phyloP scores from a whole-genome alignment of 2,888 invertebrate genomes.

The Ophion obscuratus region DNA sequence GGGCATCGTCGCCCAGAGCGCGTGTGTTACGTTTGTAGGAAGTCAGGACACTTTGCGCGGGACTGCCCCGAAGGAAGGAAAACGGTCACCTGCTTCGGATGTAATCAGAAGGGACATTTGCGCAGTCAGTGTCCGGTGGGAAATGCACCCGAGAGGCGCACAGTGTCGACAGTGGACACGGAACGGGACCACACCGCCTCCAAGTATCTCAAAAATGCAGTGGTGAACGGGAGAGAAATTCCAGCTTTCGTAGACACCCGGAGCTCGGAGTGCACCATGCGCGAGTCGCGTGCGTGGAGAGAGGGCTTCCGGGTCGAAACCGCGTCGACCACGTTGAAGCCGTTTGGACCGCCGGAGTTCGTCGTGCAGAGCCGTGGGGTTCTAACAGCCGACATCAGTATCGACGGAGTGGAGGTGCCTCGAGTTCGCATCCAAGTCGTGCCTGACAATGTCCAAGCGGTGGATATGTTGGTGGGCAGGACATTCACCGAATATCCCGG shows the following conservation, averaged over 20 bases:
- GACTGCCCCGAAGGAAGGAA: neutral
- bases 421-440: neutral
- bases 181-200: neutral
- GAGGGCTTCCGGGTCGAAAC: neutral
- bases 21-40: conserved; percentile 17
- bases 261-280: conserved; percentile 38
- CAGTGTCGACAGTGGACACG: neutral
- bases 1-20: too few species aligned
- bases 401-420: too few species aligned
- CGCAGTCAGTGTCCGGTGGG: neutral
- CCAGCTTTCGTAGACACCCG: conserved; percentile 16
- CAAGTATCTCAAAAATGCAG: neutral
- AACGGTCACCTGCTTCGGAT: too few species aligned
- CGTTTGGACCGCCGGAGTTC: too few species aligned
- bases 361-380: too few species aligned
- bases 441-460: conserved; percentile 15
- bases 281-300: neutral
- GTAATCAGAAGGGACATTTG: neutral
- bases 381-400: too few species aligned
- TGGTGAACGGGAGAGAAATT: neutral
- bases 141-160: neutral
- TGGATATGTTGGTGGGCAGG: conserved; percentile 8
- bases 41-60: neutral
- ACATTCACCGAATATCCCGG: conserved; percentile 10
- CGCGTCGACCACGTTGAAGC: neutral